Conservation (phyloP, 2,113 vertebrate species). For the Corvus hawaiiensis region DNA sequence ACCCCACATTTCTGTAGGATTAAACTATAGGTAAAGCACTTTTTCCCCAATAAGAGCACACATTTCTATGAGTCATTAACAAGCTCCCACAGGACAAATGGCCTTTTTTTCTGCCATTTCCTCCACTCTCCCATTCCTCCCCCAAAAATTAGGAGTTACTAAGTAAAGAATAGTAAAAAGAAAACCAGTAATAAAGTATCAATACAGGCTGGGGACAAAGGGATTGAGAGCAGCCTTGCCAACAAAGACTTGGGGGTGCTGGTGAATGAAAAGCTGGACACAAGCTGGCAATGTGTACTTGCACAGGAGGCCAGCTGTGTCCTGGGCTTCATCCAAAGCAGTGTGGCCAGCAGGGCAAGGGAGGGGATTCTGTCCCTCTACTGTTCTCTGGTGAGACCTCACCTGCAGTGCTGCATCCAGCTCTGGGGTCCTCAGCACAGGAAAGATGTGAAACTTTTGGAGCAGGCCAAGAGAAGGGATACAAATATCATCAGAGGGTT, state of each 20-base stretch:
- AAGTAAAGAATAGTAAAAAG: background rate
- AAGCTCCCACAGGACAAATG: conserved; percentile 8
- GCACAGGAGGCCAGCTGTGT: background rate
- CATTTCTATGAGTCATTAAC: conserved; percentile 9
- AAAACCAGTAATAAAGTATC: background rate
- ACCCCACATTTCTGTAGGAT: conserved; percentile 55
- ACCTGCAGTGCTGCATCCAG: background rate
- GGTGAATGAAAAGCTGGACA: background rate
- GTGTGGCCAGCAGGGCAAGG: rapidly evolving
- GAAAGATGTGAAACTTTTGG: background rate
- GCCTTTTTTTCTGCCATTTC: background rate
- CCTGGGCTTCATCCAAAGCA: background rate
- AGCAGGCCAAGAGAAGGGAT: background rate
- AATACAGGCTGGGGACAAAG: background rate
- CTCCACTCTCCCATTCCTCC: background rate
- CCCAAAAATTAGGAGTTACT: background rate
- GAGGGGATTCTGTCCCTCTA: background rate
- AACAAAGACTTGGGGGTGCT: too few species aligned
- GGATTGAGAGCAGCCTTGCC: background rate
- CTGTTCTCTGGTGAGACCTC: background rate
- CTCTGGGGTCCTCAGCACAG: background rate
- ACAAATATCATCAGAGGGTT: background rate
- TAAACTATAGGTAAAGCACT: conserved; percentile 40
- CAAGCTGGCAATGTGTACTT: background rate
- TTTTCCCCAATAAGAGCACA: conserved; percentile 23